Conservation (phyloP, 1,140 invertebrate genomes). For the Chrysoperla carnea region DNA sequence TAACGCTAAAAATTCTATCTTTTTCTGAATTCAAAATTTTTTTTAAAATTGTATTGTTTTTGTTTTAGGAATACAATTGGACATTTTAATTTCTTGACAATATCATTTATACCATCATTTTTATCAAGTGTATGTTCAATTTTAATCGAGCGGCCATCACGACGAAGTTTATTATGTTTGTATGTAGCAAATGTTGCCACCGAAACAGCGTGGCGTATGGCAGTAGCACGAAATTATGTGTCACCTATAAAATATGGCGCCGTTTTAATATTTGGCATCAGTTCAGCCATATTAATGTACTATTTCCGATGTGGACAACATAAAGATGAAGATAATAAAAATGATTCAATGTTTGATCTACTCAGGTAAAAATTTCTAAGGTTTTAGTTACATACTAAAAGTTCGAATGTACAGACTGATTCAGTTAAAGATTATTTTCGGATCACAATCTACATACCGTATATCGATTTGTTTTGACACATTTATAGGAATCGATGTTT, state of each 20-base stretch:
- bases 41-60: too few species aligned
- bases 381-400: too few species aligned
- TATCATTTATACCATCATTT: slow-evolving; percentile 53
- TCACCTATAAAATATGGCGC: slow-evolving; percentile 42
- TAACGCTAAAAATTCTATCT: too few species aligned
- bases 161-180: slow-evolving; percentile 47
- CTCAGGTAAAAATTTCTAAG: slow-evolving; percentile 27
- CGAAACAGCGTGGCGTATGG: slow-evolving; percentile 61
- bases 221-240: slow-evolving; percentile 38
- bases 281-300: slow-evolving; percentile 37
- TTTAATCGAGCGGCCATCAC: slow-evolving; percentile 51
- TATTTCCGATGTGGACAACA: slow-evolving; percentile 31
- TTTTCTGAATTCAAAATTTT: too few species aligned
- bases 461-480: too few species aligned
- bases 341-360: slow-evolving; percentile 44
- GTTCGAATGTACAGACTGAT: too few species aligned
- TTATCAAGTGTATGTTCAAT: slow-evolving; percentile 52
- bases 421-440: too few species aligned
- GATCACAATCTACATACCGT: too few species aligned
- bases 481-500: too few species aligned
- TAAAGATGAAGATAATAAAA: slow-evolving; percentile 18
- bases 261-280: slow-evolving; percentile 40
- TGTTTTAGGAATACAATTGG: slow-evolving; percentile 41
- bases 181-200: slow-evolving; percentile 72
- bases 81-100: slow-evolving; percentile 45